These are phyloP conservation scores for Megaptera novaeangliae DNA, from an alignment of 2,113 vertebrate genomes.

Conservation along the genomic window DNA sequence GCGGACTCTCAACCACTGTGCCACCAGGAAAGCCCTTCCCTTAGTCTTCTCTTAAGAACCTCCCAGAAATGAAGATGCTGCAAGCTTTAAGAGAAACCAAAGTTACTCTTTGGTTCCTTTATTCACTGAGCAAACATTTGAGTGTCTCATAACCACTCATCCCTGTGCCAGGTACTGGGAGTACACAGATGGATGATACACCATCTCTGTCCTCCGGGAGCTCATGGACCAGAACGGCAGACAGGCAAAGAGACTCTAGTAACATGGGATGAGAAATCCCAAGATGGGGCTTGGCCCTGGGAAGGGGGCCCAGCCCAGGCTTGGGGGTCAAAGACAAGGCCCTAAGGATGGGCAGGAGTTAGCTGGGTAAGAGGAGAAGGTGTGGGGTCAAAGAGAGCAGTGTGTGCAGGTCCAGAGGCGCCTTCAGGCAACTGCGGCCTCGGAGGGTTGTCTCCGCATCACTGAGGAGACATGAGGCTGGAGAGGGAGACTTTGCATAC, in stretches of 20 bases:
- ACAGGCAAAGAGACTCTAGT: neutral
- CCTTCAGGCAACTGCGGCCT: neutral
- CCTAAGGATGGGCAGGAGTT: neutral
- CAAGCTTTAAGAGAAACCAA: neutral
- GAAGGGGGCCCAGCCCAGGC: neutral
- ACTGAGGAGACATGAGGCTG: neutral
- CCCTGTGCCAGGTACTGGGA: neutral
- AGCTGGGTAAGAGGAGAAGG: neutral
- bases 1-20: too few relatives aligned
- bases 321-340: neutral
- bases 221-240: too few relatives aligned
- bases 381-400: neutral
- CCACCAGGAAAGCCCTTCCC: too few relatives aligned
- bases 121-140: neutral
- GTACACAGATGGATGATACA: neutral
- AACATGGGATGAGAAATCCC: neutral
- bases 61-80: neutral
- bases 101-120: neutral
- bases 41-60: too few relatives aligned
- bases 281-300: neutral
- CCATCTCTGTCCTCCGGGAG: neutral
- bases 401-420: fast-evolving
- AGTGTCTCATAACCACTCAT: neutral
- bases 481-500: neutral
- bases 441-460: neutral